Base-by-base conservation (phyloP, 2,888 invertebrate genomes). In the Drosophila mulleri region DNA sequence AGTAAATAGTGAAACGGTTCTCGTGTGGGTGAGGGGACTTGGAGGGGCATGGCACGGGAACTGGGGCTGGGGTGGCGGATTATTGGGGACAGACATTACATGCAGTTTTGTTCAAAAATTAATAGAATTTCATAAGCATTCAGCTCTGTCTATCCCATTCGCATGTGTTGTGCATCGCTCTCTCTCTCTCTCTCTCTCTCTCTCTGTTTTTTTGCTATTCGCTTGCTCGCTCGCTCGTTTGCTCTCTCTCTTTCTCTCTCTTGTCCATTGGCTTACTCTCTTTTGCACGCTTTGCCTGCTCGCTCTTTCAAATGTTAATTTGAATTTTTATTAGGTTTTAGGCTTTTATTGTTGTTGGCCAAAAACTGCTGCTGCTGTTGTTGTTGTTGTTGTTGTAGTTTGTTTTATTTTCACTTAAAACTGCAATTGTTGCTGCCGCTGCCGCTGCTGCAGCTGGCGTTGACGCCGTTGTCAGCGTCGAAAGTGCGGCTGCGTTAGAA, bases 321-420 rank as follows among this genome's bases (percentile, higher is more conserved):
- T 91, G 90, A 89, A 91, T 91, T 91, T 90, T 91, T 91, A 91
- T 91, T 91, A 91, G 91, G 85, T 91, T 91, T 91, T 91, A 91
- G 91, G 88, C 88, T 80, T 80, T 85, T 81, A 84, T 85, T 85
- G 76, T 84, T 77, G 76, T 80, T 77, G 77, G 57, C 58, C 50
- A 65, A 66, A 70, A 45, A 50, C 70, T 57, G 71, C 75, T 73
- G 69, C 82, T n/a, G n/a, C 18, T 83, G 20, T 23, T 73, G 69
- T 81, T 50, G n/a, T 9, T 83, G 72, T 78, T 73, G 70, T 66
- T 75, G 68, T 78, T 72, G 70, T 66, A 74, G 68, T 83, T 69
- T 70, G 68, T 75, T 82, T 78, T 78, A 80, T 80, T 80, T 80
- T 72, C 78, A 75, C 75, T 81, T 76, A 60, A 78, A 82, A 72